Evolutionary conservation across 92 coral and sea anemone genomes (phyloP).

Genomic region (Montipora capitata): DNA sequence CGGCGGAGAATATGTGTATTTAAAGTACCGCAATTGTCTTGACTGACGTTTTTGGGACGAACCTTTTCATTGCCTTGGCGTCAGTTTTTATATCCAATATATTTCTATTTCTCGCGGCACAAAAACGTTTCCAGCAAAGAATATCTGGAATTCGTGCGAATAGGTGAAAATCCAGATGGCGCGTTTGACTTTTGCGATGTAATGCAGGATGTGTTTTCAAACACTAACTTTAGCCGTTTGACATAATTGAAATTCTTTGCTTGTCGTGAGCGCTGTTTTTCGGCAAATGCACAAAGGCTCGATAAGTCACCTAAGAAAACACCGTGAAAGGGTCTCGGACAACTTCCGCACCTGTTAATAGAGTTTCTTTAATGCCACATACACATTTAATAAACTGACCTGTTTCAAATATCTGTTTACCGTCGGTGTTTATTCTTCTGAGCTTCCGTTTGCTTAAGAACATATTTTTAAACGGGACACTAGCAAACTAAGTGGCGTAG

Average conservation of each 20-base stretch:
- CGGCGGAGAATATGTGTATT: conserved; percentile 33
- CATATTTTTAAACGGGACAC: not conserved
- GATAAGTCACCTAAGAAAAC: conserved; percentile 63
- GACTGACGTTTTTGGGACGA: conserved; percentile 28
- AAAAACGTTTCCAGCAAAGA: not conserved
- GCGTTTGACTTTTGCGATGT: not conserved
- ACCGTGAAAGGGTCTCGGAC: conserved; percentile 18
- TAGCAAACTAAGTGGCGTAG: conserved; percentile 5
- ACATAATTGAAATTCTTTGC: conserved; percentile 85
- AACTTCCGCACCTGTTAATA: conserved; percentile 38
- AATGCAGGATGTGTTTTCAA: not conserved
- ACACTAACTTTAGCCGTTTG: conserved; percentile 69
- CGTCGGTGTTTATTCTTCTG: conserved; percentile 21
- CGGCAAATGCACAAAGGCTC: conserved; percentile 78
- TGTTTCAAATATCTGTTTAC: conserved; percentile 15
- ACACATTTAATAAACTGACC: not conserved
- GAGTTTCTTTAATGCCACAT: not conserved
- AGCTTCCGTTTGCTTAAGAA: conserved; percentile 5
- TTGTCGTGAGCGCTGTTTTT: conserved; percentile 63
- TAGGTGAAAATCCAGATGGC: not conserved
- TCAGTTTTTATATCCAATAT: not conserved
- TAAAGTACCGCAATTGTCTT: conserved; percentile 36
- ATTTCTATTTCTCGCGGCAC: conserved; percentile 19
- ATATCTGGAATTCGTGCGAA: conserved; percentile 1
- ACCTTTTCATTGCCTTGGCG: conserved; percentile 14